These are phyloP conservation scores for Allacma fusca DNA, from an alignment of 2,888 invertebrate species.

Conservation along the genomic window DNA sequence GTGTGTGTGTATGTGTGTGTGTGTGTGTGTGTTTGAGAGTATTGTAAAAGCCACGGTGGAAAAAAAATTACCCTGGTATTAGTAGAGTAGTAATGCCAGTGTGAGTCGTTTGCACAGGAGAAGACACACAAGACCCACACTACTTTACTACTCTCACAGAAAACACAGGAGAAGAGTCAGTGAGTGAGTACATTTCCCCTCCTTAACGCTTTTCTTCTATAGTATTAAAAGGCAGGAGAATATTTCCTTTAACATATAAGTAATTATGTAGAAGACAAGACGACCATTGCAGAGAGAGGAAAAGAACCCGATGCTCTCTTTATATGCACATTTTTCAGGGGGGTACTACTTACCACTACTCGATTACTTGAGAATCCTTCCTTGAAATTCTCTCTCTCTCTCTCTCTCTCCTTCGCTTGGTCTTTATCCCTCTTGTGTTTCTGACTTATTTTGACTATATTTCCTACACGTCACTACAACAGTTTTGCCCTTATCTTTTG, in stretches of 20 bases:
- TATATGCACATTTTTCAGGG: constrained; percentile 21
- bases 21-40: neutral
- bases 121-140: constrained; percentile 18
- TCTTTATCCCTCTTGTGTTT: neutral
- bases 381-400: constrained; percentile 19
- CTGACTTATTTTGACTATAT: constrained; percentile 1
- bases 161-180: too few species aligned
- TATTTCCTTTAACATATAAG: neutral
- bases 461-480: neutral
- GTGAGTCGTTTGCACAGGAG: neutral
- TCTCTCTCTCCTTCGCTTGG: neutral
- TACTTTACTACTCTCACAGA: neutral
- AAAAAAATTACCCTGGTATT: constrained; percentile 24
- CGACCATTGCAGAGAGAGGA: constrained; percentile 17
- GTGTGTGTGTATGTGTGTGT: constrained; percentile 8
- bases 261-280: constrained; percentile 9
- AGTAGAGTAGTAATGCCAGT: neutral
- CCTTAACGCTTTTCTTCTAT: constrained; percentile 2
- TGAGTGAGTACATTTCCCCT: constrained; percentile 14
- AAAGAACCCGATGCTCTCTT: constrained; percentile 13
- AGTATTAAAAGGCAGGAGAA: neutral
- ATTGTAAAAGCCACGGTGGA: constrained; percentile 4
- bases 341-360: constrained; percentile 23
- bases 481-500: neutral
- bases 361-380: constrained; percentile 19